phyloP scores from a whole-genome alignment of 2,888 invertebrate species.

The Trissoscelio sp. region DNA sequence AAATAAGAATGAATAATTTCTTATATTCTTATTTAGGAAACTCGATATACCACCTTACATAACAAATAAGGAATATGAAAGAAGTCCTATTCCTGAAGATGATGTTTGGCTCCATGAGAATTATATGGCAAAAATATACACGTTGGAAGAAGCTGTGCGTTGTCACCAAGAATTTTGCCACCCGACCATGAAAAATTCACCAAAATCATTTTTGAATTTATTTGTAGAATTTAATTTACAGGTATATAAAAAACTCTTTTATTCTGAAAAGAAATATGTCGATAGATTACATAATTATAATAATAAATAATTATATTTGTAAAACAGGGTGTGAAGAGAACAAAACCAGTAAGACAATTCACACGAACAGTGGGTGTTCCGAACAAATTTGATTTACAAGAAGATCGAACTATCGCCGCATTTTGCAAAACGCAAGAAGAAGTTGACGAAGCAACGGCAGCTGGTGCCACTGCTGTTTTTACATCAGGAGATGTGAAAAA shows the following conservation, averaged over 20 bases:
- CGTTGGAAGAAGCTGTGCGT: conserved; percentile 90
- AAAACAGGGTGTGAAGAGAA: conserved; percentile 82
- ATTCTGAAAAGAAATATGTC: too few species aligned
- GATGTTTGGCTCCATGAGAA: conserved; percentile 87
- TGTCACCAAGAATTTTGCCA: conserved; percentile 92
- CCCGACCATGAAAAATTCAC: conserved; percentile 91
- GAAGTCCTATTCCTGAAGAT: conserved; percentile 81
- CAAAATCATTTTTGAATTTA: conserved; percentile 88
- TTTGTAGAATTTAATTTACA: conserved; percentile 92
- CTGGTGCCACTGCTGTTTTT: conserved; percentile 90
- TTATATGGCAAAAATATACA: conserved; percentile 86
- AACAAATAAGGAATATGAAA: conserved; percentile 29
- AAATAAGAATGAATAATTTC: too few species aligned
- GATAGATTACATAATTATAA: too few species aligned
- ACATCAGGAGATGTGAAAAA: conserved; percentile 90
- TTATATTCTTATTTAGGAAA: too few species aligned
- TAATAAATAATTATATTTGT: too few species aligned
- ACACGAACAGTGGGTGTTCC: conserved; percentile 88
- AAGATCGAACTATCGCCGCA: conserved; percentile 88
- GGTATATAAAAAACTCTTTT: conserved; percentile 82
- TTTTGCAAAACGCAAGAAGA: conserved; percentile 89
- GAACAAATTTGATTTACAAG: conserved; percentile 87
- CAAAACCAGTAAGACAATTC: conserved; percentile 89
- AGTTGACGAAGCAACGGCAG: conserved; percentile 86
- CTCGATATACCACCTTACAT: too few species aligned